Conservation (phyloP, 1,140 invertebrate species). For the Procambarus virginalis region DNA sequence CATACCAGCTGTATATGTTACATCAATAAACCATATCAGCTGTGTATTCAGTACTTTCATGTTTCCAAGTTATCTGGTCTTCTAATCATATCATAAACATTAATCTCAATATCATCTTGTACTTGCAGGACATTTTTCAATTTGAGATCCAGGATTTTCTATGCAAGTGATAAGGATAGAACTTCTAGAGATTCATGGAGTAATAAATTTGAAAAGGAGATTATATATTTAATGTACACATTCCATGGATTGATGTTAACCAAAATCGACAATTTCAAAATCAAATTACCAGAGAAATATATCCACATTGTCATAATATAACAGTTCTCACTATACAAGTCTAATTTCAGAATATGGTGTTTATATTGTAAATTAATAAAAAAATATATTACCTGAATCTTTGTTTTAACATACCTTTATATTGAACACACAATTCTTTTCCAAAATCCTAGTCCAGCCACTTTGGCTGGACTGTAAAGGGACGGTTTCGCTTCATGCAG, state of each 20-base stretch:
- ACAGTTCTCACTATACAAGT: neutral
- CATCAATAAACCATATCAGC: neutral
- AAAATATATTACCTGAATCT: neutral
- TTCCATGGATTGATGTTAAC: neutral
- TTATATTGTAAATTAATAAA: neutral
- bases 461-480: too few relatives aligned
- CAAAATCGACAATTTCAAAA: neutral
- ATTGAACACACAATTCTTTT: too few relatives aligned
- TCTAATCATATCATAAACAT: neutral
- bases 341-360: neutral
- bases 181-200: neutral
- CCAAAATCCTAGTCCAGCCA: too few relatives aligned
- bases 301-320: neutral
- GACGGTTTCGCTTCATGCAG: too few relatives aligned
- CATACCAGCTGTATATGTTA: neutral
- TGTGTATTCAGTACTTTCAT: neutral
- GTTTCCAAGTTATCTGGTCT: neutral
- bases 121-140: neutral
- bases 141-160: neutral
- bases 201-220: neutral
- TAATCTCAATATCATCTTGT: neutral
- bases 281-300: neutral
- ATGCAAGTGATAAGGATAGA: neutral
- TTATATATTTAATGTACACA: neutral
- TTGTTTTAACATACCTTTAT: too few relatives aligned